Percentiles rank a stretch among this genome's conserved stretches.
Conservation (phyloP, 2,797 vertebrate genomes). For the Spinus olivaceus region DNA sequence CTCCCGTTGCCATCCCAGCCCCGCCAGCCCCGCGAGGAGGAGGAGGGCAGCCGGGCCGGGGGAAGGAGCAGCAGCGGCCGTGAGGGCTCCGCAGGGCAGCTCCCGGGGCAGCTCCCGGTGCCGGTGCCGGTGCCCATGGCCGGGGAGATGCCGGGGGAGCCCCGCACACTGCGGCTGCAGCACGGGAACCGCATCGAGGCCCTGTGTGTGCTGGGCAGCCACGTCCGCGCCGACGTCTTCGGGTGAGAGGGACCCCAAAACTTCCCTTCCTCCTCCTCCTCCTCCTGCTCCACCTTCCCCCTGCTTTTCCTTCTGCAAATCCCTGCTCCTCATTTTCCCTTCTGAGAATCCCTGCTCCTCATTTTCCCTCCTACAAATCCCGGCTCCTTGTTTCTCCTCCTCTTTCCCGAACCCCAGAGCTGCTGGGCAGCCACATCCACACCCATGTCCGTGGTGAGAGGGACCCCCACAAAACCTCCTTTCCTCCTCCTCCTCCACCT, state of each 20-base stretch:
- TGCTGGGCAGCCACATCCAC: neutral
- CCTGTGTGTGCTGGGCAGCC: conserved; percentile 61
- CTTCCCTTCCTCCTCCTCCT: neutral
- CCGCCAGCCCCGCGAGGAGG: neutral
- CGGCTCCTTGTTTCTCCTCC: neutral
- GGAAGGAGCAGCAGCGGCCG: neutral
- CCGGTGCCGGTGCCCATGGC: neutral
- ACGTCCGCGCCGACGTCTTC: neutral
- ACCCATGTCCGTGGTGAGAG: neutral
- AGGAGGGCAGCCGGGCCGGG: neutral
- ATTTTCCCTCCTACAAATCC: no score
- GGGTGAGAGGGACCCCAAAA: neutral
- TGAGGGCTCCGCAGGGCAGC: neutral
- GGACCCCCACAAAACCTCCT: neutral
- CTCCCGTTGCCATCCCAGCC: neutral
- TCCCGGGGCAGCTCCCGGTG: neutral
- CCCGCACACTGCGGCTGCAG: conserved; percentile 81
- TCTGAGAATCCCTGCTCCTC: no score
- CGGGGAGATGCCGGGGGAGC: conserved; percentile 65
- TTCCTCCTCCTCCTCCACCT: neutral
- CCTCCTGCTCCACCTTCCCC: neutral
- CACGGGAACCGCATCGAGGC: conserved; percentile 70
- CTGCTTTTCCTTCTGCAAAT: no score
- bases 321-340: no score
- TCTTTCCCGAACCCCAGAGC: neutral